These are phyloP conservation scores for Mycetomoellerius zeteki DNA, from an alignment of 1,140 invertebrate genomes.

Conservation along the genomic window DNA sequence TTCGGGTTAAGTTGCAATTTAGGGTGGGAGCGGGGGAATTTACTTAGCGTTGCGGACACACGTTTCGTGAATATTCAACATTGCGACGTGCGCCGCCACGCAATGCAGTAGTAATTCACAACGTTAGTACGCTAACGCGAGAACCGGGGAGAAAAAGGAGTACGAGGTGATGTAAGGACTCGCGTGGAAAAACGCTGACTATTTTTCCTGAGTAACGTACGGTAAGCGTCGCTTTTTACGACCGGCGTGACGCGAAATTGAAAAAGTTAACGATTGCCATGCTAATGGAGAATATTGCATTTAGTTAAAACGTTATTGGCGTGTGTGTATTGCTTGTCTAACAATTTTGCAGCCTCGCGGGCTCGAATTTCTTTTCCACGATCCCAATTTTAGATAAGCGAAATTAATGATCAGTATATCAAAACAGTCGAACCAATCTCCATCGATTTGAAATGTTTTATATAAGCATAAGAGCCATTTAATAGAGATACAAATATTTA, in stretches of 20 bases:
- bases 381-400: background rate
- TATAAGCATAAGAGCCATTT: background rate
- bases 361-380: background rate
- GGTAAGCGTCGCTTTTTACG: slow-evolving; percentile 24
- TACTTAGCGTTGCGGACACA: slow-evolving; percentile 51
- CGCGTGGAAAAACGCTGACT: slow-evolving; percentile 17
- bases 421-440: background rate
- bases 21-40: background rate
- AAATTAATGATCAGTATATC: slow-evolving; percentile 1
- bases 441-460: background rate
- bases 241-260: slow-evolving; percentile 39
- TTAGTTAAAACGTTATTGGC: background rate
- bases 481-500: background rate
- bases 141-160: background rate
- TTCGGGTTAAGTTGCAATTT: slow-evolving; percentile 28
- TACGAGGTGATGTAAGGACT: background rate
- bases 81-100: slow-evolving; percentile 71
- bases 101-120: slow-evolving; percentile 72
- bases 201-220: background rate
- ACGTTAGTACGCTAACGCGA: slow-evolving; percentile 43
- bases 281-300: slow-evolving; percentile 31
- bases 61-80: slow-evolving; percentile 73
- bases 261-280: slow-evolving; percentile 50
- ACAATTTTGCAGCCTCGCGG: slow-evolving; percentile 15
- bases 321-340: background rate